Evolutionary conservation across 2,888 invertebrate genomes (phyloP), one percentile per base, ranked within the genome.

Genomic region (Lochmaea capreae): DNA sequence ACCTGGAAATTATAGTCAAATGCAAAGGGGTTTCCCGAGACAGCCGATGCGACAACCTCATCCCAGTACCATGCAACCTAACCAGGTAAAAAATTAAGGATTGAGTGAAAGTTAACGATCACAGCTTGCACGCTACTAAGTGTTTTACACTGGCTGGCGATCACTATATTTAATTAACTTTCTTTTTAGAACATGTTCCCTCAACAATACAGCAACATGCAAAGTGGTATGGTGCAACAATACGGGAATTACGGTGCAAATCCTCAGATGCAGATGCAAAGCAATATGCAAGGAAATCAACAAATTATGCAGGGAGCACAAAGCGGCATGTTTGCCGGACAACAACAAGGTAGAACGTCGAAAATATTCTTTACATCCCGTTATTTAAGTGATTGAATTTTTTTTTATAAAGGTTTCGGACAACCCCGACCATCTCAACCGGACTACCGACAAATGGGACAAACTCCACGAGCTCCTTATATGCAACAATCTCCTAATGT

Each of bases 401-500:
- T 43, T 16, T 57, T 49, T n/a, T n/a, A n/a, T 69, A 14, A 16
- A 76, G 76, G 89, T 67, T 91, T 91, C 71, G 89, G 88, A 0
- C 90, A 89, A 79, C 89, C 90, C 75, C 88, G 89, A 9, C 81
- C 89, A 84, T 82, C 82, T 33, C 86, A 87, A 73, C 84, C 86
- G 0, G 87, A 88, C 78, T 87, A 87, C 77, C 80, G 87, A 57
- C 85, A 84, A 66, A 85, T 87, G 86, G 81, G 81, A 5, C 86
- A 86, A 74, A 81, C 83, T 69, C 85, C 86, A 1, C 78, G 93
- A 52, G 91, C 92, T 2, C 91, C 92, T 52, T 93, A 93, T 80
- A 91, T 93, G 89, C 93, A 93, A 88, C 87, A 87, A 84, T 93
- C 95, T 3, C 95, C 95, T 1, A 96, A 95, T 85, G 95, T 95